These are phyloP conservation scores for Macrosteles quadrilineatus DNA, from an alignment of 1,140 invertebrate species.

Conservation along the genomic window DNA sequence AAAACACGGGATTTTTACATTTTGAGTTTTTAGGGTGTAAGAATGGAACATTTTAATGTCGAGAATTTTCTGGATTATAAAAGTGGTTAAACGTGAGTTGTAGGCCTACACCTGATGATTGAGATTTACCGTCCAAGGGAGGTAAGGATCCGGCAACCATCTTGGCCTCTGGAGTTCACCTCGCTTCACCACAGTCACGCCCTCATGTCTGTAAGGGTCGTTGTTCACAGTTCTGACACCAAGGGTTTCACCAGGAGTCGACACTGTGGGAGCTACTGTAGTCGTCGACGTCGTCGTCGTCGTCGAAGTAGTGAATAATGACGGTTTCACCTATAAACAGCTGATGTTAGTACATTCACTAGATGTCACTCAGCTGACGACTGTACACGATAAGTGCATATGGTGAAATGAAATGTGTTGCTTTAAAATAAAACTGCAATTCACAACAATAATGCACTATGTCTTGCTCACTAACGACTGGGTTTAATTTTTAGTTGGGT, in stretches of 20 bases:
- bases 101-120: neutral
- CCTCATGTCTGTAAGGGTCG: neutral
- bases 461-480: no score
- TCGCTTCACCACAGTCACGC: neutral
- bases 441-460: no score
- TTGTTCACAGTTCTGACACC: constrained; percentile 21
- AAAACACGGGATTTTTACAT: neutral
- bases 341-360: no score
- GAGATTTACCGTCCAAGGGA: constrained; percentile 6
- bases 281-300: constrained; percentile 23
- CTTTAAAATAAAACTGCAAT: no score
- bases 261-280: neutral
- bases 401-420: no score
- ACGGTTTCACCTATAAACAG: constrained; percentile 25
- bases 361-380: no score
- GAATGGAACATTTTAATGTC: neutral
- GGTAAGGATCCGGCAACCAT: neutral
- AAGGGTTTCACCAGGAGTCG: neutral
- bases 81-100: neutral
- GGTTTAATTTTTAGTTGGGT: no score
- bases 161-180: neutral
- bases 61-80: neutral
- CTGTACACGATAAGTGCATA: no score
- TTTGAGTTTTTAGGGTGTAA: neutral
- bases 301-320: neutral